phyloP scores from a whole-genome alignment of 2,888 invertebrate genomes.

The Campoplex capitator region DNA sequence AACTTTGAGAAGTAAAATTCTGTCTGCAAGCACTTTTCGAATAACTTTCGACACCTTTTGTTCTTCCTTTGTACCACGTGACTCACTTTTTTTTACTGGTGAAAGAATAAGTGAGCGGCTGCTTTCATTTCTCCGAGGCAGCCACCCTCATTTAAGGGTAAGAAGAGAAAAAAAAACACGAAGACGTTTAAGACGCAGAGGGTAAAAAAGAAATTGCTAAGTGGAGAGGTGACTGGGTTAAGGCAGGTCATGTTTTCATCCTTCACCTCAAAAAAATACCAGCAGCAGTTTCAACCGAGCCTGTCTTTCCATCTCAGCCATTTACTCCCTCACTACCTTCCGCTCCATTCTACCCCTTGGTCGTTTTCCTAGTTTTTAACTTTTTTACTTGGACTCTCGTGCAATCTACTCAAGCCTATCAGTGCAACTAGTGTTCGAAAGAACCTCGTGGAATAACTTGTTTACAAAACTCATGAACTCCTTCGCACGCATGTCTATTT shows the following conservation, averaged over 20 bases:
- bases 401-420: conserved; percentile 73
- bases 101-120: conserved; percentile 22
- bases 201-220: conserved; percentile 68
- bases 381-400: conserved; percentile 60
- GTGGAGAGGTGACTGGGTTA: conserved; percentile 73
- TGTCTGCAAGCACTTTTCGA: conserved; percentile 37
- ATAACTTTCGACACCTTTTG: conserved; percentile 30
- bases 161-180: neutral
- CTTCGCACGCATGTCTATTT: neutral
- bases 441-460: conserved; percentile 3
- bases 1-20: conserved; percentile 24
- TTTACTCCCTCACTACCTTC: conserved; percentile 46
- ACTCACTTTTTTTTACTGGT: conserved; percentile 15
- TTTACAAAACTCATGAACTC: conserved; percentile 1
- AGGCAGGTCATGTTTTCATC: conserved; percentile 74
- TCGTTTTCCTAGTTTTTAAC: conserved; percentile 50
- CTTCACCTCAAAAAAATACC: conserved; percentile 47
- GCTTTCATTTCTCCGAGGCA: conserved; percentile 34
- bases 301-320: conserved; percentile 50
- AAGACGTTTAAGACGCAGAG: conserved; percentile 38
- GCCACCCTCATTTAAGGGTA: conserved; percentile 67
- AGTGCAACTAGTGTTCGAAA: conserved; percentile 6
- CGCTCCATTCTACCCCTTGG: conserved; percentile 24
- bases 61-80: conserved; percentile 13
- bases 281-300: conserved; percentile 51